Base-by-base conservation (phyloP, 1,140 invertebrate species). In the Aphis gossypii region DNA sequence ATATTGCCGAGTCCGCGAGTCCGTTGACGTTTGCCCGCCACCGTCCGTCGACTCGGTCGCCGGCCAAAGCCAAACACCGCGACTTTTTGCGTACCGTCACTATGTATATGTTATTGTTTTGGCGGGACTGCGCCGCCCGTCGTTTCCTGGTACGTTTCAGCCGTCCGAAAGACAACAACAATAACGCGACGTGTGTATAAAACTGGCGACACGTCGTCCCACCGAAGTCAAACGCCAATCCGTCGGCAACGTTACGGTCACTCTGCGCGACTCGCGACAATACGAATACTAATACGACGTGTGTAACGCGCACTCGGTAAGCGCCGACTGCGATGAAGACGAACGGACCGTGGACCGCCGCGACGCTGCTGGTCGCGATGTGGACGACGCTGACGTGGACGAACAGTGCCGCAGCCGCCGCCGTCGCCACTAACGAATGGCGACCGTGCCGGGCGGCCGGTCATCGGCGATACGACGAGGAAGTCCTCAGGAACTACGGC, bases 401-500 rank as follows among this genome's bases (percentile, higher is more conserved):
- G 51, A n/a, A 38, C 88, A 30, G 20, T 48, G 54, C 23, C 35
- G 21, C 23, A 9, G 21, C 35, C 20, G 88, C 18, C 35, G 8
- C 5, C 11, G 35, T 0, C 48, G n/a, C 30, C 44, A 23, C 46
- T 1, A n/a, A 38, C 35, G 51, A 38, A 21, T 60, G 48, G 51
- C 35, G 88, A 23, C 88, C 88, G 23, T 90, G 88, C 23, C 35
- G 88, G 51, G 88, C 88, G n/a, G 88, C 51, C 23, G 23, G 51
- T 54, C 88, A 54, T 1, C n/a, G 51, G 23, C 88, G 48, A 4
- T 41, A 90, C 51, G 51, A 90, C 2, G 88, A 89, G n/a, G 35
- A 25, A 8, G n/a, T 38, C 0, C 7, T 21, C 48, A 51, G 8
- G 7, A 18, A 35, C 7, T 9, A 6, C 6, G 87, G 11, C 48